Conservation (phyloP, 2,888 invertebrate genomes). For the Noctua fimbriata region DNA sequence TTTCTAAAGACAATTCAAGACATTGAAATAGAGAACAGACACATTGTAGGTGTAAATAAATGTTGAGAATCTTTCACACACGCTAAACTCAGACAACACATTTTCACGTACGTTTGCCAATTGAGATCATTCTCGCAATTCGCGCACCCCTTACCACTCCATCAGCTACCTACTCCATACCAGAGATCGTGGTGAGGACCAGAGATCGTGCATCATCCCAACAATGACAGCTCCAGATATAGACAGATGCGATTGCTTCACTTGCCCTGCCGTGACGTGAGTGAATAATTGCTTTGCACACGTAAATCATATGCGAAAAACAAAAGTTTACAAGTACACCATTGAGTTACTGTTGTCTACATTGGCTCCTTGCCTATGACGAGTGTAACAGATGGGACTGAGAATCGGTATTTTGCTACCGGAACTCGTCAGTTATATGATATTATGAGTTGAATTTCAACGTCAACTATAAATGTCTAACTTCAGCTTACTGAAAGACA, state of each 20-base stretch:
- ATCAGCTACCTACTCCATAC: constrained; percentile 29
- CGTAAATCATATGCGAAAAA: constrained; percentile 59
- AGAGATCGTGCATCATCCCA: constrained; percentile 76
- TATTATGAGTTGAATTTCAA: constrained; percentile 22
- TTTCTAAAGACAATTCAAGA: constrained; percentile 1
- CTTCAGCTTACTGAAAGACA: constrained; percentile 1
- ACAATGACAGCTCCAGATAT: constrained; percentile 80
- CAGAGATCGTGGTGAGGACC: neutral
- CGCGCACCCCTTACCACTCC: neutral
- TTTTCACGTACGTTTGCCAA: neutral
- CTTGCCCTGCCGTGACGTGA: constrained; percentile 60
- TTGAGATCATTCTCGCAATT: neutral
- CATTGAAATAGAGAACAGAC: neutral
- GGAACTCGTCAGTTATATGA: constrained; percentile 19
- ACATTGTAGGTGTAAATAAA: neutral
- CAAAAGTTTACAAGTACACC: constrained; percentile 43
- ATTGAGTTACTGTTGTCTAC: constrained; percentile 30
- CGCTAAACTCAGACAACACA: neutral
- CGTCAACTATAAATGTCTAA: constrained; percentile 19
- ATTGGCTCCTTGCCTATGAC: constrained; percentile 14
- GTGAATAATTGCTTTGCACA: constrained; percentile 68
- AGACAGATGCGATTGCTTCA: constrained; percentile 71
- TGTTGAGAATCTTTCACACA: neutral
- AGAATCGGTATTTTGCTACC: constrained; percentile 6
- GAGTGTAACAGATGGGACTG: constrained; percentile 10